These are phyloP conservation scores for Hypolimnas misippus DNA, from an alignment of 2,888 invertebrate species.

Conservation along the genomic window DNA sequence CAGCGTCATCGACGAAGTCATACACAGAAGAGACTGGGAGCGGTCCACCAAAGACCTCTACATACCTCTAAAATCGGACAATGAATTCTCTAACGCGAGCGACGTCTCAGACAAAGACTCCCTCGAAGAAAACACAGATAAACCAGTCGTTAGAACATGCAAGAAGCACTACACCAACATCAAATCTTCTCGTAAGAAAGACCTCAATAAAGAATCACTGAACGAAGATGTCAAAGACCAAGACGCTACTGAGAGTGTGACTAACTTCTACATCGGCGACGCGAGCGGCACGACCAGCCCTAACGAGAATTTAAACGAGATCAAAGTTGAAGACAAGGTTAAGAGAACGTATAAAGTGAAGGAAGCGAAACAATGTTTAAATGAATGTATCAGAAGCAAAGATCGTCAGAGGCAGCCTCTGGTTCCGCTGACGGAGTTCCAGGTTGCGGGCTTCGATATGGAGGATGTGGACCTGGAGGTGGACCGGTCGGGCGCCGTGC, in stretches of 20 bases:
- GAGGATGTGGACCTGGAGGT: slow-evolving; percentile 45
- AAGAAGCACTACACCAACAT: slow-evolving; percentile 76
- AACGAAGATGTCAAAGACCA: slow-evolving; percentile 64
- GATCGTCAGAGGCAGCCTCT: slow-evolving; percentile 58
- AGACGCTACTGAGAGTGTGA: slow-evolving; percentile 60
- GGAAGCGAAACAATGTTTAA: slow-evolving; percentile 68
- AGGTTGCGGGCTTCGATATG: slow-evolving; percentile 57
- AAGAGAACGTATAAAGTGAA: slow-evolving; percentile 56
- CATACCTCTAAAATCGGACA: slow-evolving; percentile 55
- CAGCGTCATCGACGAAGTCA: slow-evolving; percentile 72
- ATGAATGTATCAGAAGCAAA: slow-evolving; percentile 65
- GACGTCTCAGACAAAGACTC: slow-evolving; percentile 45
- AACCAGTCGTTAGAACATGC: slow-evolving; percentile 52
- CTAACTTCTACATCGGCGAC: slow-evolving; percentile 70
- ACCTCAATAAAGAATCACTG: slow-evolving; percentile 52
- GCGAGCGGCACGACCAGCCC: slow-evolving; percentile 37
- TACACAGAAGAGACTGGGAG: slow-evolving; percentile 76
- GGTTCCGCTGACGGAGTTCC: slow-evolving; percentile 57
- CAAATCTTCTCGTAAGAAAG: slow-evolving; percentile 62
- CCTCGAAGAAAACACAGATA: slow-evolving; percentile 49
- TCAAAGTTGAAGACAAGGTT: slow-evolving; percentile 40
- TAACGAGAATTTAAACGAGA: slow-evolving; percentile 34
- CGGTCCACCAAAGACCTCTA: slow-evolving; percentile 67
- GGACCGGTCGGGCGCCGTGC: slow-evolving; percentile 70
- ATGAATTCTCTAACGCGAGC: slow-evolving; percentile 50